Evolutionary conservation across 64 coral and sea anemone genomes (phyloP).

Genomic region (Acropora yongei): DNA sequence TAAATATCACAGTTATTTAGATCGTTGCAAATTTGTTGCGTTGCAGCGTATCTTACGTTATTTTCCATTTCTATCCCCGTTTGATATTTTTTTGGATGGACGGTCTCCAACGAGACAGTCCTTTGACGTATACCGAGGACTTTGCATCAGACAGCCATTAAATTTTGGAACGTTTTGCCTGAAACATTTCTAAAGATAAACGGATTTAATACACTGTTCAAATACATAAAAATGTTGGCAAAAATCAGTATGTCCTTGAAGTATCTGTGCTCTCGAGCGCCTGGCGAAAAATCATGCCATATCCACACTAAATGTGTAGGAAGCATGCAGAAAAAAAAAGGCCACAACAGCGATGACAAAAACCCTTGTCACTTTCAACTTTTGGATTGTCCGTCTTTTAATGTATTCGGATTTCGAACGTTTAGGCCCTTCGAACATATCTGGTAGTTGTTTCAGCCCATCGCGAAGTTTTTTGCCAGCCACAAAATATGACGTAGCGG

Average conservation of each 20-base stretch:
- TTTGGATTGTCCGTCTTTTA: constrained; percentile 41
- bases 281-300: constrained; percentile 59
- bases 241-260: constrained; percentile 1
- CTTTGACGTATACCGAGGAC: background rate
- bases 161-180: constrained; percentile 28
- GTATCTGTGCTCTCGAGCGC: background rate
- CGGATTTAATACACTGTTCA: constrained; percentile 54
- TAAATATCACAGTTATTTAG: too few relatives aligned
- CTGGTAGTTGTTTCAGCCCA: background rate
- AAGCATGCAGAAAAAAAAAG: constrained; percentile 65
- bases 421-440: background rate
- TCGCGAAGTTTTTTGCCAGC: background rate
- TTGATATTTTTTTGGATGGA: background rate
- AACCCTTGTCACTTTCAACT: background rate
- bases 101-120: background rate
- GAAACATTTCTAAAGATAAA: constrained; percentile 50
- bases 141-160: constrained; percentile 52
- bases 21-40: too few relatives aligned
- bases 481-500: background rate
- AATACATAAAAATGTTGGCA: constrained; percentile 59
- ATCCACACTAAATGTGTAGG: constrained; percentile 61
- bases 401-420: background rate
- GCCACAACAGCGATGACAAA: constrained; percentile 50
- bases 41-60: too few relatives aligned
- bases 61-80: background rate